Conservation (phyloP, 2,113 vertebrate species). For the Dascyllus trimaculatus region DNA sequence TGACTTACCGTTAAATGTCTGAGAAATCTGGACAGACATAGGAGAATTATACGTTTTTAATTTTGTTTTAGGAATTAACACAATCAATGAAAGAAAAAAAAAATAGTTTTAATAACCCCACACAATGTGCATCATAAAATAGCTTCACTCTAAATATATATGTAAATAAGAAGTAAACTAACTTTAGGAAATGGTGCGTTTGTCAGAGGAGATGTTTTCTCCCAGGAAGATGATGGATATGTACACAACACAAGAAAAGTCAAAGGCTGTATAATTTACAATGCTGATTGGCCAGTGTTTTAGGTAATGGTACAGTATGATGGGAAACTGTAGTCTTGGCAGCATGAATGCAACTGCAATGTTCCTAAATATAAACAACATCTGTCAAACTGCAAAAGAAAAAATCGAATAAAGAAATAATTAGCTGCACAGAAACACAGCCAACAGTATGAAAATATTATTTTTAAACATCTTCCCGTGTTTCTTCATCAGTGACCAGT, state of each 20-base stretch:
- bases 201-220: background rate
- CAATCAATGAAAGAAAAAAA: background rate
- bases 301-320: background rate
- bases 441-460: background rate
- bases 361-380: constrained; percentile 20
- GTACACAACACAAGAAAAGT: background rate
- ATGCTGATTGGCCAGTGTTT: background rate
- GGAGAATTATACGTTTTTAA: too few relatives aligned
- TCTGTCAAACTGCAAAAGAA: constrained; percentile 18
- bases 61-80: too few relatives aligned
- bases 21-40: too few relatives aligned
- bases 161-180: constrained; percentile 59
- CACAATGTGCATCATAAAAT: constrained; percentile 44
- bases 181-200: constrained; percentile 19
- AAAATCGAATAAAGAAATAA: constrained; percentile 5
- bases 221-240: constrained; percentile 4
- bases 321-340: background rate
- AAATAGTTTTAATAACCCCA: too few relatives aligned
- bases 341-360: background rate
- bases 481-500: constrained; percentile 13
- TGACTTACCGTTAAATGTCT: too few relatives aligned
- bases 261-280: background rate
- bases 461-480: background rate
- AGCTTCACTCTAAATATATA: constrained; percentile 71
- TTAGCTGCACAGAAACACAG: background rate